These are phyloP conservation scores for Microcebus jonahi DNA, from an alignment of 2,113 vertebrate genomes.

Conservation along the genomic window DNA sequence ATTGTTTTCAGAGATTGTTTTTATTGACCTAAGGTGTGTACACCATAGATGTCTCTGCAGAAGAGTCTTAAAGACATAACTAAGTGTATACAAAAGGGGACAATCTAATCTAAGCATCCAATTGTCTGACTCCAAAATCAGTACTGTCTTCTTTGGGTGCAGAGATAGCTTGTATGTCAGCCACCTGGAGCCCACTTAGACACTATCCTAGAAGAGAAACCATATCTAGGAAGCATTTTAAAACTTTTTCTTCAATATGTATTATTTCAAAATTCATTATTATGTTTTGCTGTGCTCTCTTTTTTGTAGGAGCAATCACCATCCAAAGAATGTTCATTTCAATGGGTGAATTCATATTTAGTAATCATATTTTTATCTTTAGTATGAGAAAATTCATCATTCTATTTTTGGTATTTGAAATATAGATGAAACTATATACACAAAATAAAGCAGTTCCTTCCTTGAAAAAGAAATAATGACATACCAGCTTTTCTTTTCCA, in stretches of 20 bases:
- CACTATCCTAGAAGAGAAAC: neutral
- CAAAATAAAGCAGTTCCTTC: conserved; percentile 7
- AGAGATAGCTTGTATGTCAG: neutral
- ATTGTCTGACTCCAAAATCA: neutral
- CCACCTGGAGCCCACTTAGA: neutral
- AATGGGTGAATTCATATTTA: neutral
- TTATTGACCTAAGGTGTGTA: neutral
- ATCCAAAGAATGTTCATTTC: neutral
- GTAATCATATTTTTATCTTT: neutral
- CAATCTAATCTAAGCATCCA: neutral
- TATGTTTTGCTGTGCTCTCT: neutral
- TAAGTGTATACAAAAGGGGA: neutral
- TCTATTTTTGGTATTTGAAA: conserved; percentile 1
- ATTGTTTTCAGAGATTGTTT: neutral
- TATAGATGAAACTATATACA: neutral
- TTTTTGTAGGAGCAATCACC: neutral
- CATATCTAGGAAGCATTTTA: neutral
- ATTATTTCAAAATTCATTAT: neutral
- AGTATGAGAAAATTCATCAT: conserved; percentile 2
- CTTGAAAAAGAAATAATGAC: neutral
- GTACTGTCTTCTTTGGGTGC: neutral
- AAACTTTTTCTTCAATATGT: conserved; percentile 3
- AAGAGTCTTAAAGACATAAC: neutral
- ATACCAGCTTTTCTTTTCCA: neutral
- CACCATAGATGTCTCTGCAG: neutral